Base-by-base conservation (phyloP, 2,888 invertebrate species). In the Chalcis sispes region DNA sequence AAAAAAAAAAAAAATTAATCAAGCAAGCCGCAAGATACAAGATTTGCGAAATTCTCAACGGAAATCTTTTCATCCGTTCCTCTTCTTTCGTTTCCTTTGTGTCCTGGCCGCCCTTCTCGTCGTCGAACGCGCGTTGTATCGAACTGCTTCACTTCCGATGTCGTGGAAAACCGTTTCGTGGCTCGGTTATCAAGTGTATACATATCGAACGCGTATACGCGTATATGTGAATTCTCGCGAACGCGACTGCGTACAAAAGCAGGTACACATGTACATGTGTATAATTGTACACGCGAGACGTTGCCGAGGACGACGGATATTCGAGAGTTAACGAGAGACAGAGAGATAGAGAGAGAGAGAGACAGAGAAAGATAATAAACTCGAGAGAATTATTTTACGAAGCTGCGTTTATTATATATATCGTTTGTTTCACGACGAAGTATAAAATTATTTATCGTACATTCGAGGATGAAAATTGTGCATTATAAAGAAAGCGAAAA, bases 61-160 rank as follows among this genome's bases (percentile, higher is more conserved):
- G 72, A 72, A 58, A 73, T 67, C 67, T 73, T 66, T 73, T 73
- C 50, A 73, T 52, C 10, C 59, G 20, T 36, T 15, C 56, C 40
- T 52, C 7, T 10, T 13, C n/a, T 54, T 62, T 52, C 13, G 8
- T 42, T 4, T 15, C 2, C 48, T 56, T 64, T 72, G 64, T 62
- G 25, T 18, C 27, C n/a, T n/a, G n/a, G n/a, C n/a, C n/a, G 54
- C 40, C 52, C 62, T 20, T 27, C 42, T 52, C 40, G 29, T 65
- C 42, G n/a, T 62, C 29, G 20, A 23, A 32, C 25, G 15, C n/a
- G 46, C 46, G n/a, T n/a, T n/a, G n/a, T n/a, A n/a, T n/a, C n/a
- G n/a, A n/a, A n/a, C n/a, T n/a, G n/a, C n/a, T n/a, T n/a, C n/a
- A n/a, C n/a, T n/a, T n/a, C n/a, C n/a, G n/a, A n/a, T n/a, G n/a